Base-by-base conservation (phyloP, 2,888 invertebrate species). In the Pachydiplax longipennis region DNA sequence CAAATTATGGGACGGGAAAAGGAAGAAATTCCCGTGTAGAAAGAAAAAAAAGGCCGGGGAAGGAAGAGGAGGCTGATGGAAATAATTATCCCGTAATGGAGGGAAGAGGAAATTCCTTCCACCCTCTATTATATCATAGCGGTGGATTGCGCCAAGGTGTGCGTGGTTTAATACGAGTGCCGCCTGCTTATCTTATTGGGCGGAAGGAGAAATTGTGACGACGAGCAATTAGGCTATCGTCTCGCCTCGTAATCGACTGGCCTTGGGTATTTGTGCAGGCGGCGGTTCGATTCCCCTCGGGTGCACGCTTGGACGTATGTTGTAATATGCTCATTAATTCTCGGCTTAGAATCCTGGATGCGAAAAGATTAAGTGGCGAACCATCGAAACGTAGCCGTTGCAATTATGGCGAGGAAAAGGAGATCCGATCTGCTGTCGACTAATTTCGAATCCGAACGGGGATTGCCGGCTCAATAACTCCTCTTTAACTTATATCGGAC, bases 161-260 rank as follows among this genome's bases (percentile, higher is more conserved):
- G 61, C 87, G 31, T 22, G 61, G 12, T n/a, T 73, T n/a, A n/a
- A 73, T 73, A 8, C 25, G 73, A 10, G 31, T 25, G 73, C 73
- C 73, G n/a, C 73, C 31, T 25, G 35, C 37, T 61, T 87, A 58
- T 83, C 58, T 25, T 25, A 87, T 87, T 65, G 87, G 87, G n/a
- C 40, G 58, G 58, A 58, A 44, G 48, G 83, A 53, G 83, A 83
- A 83, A 87, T 87, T 65, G 87, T 65, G 65, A 61, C 65, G 58
- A 65, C 61, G 87, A 87, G 87, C 87, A 87, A 87, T 87, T 87
- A 87, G 87, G 58, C 37, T 73, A 53, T 73, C 73, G 73, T 73
- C 31, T 73, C 73, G 73, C 73, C 73, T 12, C 10, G 73, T 73
- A 22, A 65, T 8, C 65, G 65, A n/a, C 61, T 31, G 73, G 73